phyloP scores from a whole-genome alignment of 2,888 invertebrate species.

The Dynastes tityus region DNA sequence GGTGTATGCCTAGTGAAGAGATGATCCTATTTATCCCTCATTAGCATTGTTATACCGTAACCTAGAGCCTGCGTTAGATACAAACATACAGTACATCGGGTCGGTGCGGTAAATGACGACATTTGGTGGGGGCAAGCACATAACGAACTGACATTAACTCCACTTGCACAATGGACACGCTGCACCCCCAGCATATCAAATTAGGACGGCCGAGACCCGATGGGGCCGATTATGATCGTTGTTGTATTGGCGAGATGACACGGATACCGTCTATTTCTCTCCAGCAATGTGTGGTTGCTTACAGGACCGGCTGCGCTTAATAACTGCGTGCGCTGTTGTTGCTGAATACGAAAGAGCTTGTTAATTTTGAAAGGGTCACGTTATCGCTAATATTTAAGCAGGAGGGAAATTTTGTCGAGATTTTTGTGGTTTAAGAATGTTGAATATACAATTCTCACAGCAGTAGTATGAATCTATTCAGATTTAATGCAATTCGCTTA shows the following conservation, averaged over 20 bases:
- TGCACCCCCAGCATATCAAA: conserved; percentile 58
- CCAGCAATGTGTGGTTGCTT: neutral
- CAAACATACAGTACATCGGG: neutral
- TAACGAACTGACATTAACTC: conserved; percentile 58
- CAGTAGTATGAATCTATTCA: no score
- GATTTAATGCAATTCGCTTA: no score
- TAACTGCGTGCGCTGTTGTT: neutral
- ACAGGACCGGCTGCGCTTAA: conserved; percentile 36
- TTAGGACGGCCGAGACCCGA: conserved; percentile 49
- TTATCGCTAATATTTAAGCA: conserved; percentile 93
- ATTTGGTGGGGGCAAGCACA: conserved; percentile 28
- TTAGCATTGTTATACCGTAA: conserved; percentile 16
- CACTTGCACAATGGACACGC: conserved; percentile 62
- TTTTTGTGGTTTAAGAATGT: conserved; percentile 76
- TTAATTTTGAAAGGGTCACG: neutral
- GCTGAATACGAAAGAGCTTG: conserved; percentile 31
- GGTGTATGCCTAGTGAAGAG: neutral
- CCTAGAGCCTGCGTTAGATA: neutral
- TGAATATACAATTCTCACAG: no score
- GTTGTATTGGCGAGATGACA: conserved; percentile 53
- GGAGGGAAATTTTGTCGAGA: conserved; percentile 98
- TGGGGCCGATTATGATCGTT: conserved; percentile 38
- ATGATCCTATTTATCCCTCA: conserved; percentile 17
- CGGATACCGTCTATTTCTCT: conserved; percentile 51
- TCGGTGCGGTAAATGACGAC: neutral